phyloP scores from a whole-genome alignment of 2,888 invertebrate genomes.

The Stenodera caucasica region DNA sequence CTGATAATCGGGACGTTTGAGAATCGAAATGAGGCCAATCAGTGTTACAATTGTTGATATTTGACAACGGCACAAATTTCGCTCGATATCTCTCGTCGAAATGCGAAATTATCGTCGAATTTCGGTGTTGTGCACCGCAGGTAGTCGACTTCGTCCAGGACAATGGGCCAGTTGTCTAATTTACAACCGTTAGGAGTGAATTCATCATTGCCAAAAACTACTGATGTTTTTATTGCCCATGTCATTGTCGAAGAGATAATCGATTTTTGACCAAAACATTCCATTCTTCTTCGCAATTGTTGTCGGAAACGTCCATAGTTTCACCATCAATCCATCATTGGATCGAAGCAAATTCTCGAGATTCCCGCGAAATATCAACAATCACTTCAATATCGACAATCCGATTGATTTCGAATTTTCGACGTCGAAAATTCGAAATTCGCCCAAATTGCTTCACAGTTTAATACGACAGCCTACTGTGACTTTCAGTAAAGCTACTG shows the following conservation, averaged over 20 bases:
- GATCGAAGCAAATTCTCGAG: not conserved
- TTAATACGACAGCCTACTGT: conserved; percentile 39
- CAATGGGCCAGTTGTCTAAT: conserved; percentile 8
- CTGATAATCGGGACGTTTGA: conserved; percentile 28
- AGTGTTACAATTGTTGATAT: conserved; percentile 7
- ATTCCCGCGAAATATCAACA: not conserved
- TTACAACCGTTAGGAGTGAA: conserved; percentile 10
- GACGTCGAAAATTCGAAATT: conserved; percentile 3
- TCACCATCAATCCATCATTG: not conserved
- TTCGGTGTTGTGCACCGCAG: not conserved
- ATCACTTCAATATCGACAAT: too few species aligned
- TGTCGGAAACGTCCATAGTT: not conserved
- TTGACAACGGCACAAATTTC: not conserved
- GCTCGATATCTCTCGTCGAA: not conserved
- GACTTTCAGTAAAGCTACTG: conserved; percentile 33
- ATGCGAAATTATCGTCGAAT: too few species aligned
- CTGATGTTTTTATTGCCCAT: conserved; percentile 12
- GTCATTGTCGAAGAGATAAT: conserved; percentile 12
- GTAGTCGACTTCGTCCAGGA: not conserved
- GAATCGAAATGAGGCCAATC: conserved; percentile 35
- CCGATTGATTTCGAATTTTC: too few species aligned
- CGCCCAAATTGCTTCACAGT: conserved; percentile 37
- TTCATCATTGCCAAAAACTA: conserved; percentile 13
- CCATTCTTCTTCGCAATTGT: not conserved
- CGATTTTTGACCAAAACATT: conserved; percentile 12